Percentiles rank a stretch among this genome's conserved stretches.
These are phyloP conservation scores for Hofmannophila pseudospretella DNA, from an alignment of 2,888 invertebrate genomes.

Conservation along the genomic window DNA sequence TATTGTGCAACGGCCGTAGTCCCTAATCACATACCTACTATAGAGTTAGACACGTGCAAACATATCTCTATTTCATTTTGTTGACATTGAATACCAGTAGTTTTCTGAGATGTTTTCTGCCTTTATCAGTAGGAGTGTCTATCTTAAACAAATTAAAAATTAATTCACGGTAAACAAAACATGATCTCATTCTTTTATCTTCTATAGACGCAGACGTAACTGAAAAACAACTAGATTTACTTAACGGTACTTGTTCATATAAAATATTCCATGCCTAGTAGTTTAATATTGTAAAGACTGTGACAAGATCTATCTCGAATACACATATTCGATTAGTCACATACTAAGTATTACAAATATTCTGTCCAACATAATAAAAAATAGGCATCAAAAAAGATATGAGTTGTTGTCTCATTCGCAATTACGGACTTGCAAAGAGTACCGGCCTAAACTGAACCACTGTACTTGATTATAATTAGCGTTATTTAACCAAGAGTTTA, in stretches of 20 bases:
- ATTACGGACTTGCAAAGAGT: too few relatives aligned
- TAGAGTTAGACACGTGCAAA: conserved; percentile 1
- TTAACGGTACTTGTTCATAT: neutral
- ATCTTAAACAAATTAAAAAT: conserved; percentile 8
- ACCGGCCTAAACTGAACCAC: too few relatives aligned
- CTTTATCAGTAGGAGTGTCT: conserved; percentile 9
- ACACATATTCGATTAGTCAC: neutral
- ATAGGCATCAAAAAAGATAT: too few relatives aligned
- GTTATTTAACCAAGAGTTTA: neutral
- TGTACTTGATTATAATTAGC: neutral
- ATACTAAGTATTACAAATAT: neutral
- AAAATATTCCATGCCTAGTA: neutral
- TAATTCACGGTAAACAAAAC: conserved; percentile 6
- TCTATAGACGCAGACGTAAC: conserved; percentile 4
- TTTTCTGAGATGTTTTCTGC: conserved; percentile 3
- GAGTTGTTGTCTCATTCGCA: too few relatives aligned
- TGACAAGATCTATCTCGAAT: too few relatives aligned
- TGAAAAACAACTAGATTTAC: conserved; percentile 5
- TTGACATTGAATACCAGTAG: neutral
- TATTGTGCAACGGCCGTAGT: conserved; percentile 7
- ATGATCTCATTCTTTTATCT: conserved; percentile 12
- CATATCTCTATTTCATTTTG: neutral
- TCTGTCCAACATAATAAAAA: too few relatives aligned
- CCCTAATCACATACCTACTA: conserved; percentile 1
- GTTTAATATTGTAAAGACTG: too few relatives aligned